Evolutionary conservation across 2,797 vertebrate genomes (phyloP).

Genomic region (Buceros bicornis): DNA sequence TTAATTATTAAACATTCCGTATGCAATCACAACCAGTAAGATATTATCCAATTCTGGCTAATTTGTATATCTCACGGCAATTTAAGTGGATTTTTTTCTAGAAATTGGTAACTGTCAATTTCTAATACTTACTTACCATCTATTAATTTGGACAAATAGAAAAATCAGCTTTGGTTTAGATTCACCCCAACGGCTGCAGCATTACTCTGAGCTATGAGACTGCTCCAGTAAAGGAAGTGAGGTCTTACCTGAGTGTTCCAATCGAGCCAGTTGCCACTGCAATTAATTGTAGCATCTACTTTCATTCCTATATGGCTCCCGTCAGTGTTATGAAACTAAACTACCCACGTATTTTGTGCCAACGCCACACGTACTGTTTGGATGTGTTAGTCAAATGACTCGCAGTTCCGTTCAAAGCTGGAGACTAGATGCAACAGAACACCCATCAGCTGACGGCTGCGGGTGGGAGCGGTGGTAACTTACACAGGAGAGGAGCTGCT

Average conservation of each 20-base stretch:
- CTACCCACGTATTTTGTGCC: background rate
- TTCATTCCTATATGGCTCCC: background rate
- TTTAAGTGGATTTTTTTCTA: background rate
- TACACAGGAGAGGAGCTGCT: background rate
- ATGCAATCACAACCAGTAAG: background rate
- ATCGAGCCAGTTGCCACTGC: background rate
- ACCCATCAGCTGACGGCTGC: background rate
- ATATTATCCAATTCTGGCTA: background rate
- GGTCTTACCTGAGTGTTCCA: constrained; percentile 13
- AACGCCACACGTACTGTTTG: background rate
- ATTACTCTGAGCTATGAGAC: background rate
- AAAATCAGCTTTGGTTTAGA: background rate
- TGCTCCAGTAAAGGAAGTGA: background rate
- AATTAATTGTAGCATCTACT: background rate
- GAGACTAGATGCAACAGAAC: background rate
- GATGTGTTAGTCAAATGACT: background rate
- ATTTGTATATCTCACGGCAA: background rate
- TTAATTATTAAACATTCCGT: constrained; percentile 4
- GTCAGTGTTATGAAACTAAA: background rate
- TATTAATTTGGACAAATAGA: background rate
- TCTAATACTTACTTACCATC: background rate
- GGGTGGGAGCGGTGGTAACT: background rate
- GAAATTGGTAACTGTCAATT: background rate
- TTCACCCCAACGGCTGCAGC: constrained; percentile 16
- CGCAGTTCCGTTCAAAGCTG: background rate